Evolutionary conservation across 2,113 vertebrate species (phyloP), one percentile per base, ranked within the genome.

Genomic region (Alethe castanea): DNA sequence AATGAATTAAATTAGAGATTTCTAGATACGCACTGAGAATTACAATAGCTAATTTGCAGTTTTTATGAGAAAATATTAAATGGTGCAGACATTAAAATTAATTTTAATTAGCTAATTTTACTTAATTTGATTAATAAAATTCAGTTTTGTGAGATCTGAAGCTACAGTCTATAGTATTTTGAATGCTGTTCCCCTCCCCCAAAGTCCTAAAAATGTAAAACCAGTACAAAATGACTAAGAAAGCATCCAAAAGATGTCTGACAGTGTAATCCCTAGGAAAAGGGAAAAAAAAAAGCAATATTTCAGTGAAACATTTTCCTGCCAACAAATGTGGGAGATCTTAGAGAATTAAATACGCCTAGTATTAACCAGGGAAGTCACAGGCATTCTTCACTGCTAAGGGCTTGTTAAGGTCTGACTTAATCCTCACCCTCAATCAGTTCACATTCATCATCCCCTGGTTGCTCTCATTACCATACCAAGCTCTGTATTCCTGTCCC

Each of bases 341-440:
- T 92, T 61, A 59, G 54, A 81, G 67, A 88, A 94, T 87, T 95
- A 89, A 93, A 74, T 78, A 40, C 0, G 1, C 15, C 42, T 18
- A 40, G 18, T 48, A 87, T 88, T 91, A 96, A 86, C 40, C 15
- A 54, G 35, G 25, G 66, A 89, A 78, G 73, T 92, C 62, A 72
- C 26, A 47, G 59, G 42, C 28, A 22, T 90, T 91, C 24, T 66
- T 94, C 35, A 48, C 31, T 93, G 80, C 60, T 89, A 88, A 88
- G 93, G 56, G 67, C 90, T 83, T 90, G 14, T 83, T 87, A 81
- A 89, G 80, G 80, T 81, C 64, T 91, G 66, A 52, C 71, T 95
- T 93, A 96, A 96, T 96, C 85, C 92, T 47, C 65, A 69, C 85
- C 73, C 76, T 92, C 92, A 92, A 88, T 97, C 92, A 80, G 80